Conservation (phyloP, 2,888 invertebrate genomes). For the Ferrisia virgata region DNA sequence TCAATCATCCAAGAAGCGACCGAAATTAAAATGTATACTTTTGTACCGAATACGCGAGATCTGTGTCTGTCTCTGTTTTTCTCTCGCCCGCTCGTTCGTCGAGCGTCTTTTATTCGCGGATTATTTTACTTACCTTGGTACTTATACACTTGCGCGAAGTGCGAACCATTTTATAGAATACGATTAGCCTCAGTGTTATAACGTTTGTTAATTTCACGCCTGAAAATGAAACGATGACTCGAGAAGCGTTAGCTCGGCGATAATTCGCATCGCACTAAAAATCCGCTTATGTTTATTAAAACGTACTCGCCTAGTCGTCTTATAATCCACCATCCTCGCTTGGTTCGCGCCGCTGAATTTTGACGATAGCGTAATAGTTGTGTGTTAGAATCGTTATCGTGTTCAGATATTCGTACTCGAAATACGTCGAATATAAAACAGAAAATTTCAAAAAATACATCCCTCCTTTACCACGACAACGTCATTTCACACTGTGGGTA, state of each 20-base stretch:
- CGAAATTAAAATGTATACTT: slow-evolving; percentile 23
- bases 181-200: slow-evolving; percentile 4
- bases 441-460: too few species aligned
- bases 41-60: background rate
- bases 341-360: background rate
- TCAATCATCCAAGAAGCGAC: background rate
- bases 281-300: slow-evolving; percentile 18
- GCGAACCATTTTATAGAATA: slow-evolving; percentile 13
- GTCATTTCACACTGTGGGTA: too few species aligned
- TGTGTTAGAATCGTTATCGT: background rate
- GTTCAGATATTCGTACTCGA: background rate
- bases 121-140: background rate
- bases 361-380: background rate
- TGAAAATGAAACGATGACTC: background rate
- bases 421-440: too few species aligned
- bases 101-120: background rate
- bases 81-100: background rate
- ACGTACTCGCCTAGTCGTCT: background rate
- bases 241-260: slow-evolving; percentile 16
- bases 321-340: background rate
- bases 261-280: slow-evolving; percentile 4
- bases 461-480: too few species aligned
- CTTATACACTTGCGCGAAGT: background rate
- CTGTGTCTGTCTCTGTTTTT: too few species aligned
- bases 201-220: slow-evolving; percentile 20